Conservation (phyloP, 1,140 invertebrate genomes). For the Pseudomyrmex concolor region DNA sequence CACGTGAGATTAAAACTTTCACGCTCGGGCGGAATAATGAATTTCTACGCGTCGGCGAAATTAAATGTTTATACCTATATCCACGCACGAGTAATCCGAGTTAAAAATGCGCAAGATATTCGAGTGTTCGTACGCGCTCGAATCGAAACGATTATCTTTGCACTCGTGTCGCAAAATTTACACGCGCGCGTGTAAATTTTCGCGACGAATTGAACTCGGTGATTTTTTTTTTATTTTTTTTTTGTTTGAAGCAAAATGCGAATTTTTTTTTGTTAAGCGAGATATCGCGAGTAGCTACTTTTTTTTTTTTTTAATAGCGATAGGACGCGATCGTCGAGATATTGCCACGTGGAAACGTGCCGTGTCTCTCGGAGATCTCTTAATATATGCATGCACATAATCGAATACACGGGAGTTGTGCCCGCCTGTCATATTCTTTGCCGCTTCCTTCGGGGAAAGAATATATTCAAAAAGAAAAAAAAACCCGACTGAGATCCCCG, state of each 20-base stretch:
- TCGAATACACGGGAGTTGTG: constrained; percentile 57
- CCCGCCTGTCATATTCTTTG: not conserved
- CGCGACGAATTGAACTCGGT: no score
- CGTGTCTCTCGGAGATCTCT: constrained; percentile 78
- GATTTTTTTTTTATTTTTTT: no score
- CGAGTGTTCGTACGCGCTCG: not conserved
- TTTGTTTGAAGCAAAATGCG: no score
- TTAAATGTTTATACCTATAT: not conserved
- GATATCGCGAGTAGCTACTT: constrained; percentile 5
- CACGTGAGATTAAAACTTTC: constrained; percentile 20
- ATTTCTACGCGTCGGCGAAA: constrained; percentile 25
- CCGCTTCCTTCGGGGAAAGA: constrained; percentile 20
- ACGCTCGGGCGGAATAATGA: constrained; percentile 33
- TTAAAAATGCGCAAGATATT: constrained; percentile 20
- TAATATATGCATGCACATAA: constrained; percentile 38
- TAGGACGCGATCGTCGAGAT: constrained; percentile 59
- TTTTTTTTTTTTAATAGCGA: constrained; percentile 51
- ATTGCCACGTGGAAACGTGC: constrained; percentile 74
- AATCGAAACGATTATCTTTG: not conserved
- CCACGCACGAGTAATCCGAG: not conserved
- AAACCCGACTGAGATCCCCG: constrained; percentile 51
- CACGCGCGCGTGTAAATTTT: no score
- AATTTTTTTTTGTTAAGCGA: not conserved
- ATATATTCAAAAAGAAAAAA: constrained; percentile 71
- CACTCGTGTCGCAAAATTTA: no score